Base-by-base conservation (phyloP, 2,888 invertebrate genomes). In the Phengaris alcon region DNA sequence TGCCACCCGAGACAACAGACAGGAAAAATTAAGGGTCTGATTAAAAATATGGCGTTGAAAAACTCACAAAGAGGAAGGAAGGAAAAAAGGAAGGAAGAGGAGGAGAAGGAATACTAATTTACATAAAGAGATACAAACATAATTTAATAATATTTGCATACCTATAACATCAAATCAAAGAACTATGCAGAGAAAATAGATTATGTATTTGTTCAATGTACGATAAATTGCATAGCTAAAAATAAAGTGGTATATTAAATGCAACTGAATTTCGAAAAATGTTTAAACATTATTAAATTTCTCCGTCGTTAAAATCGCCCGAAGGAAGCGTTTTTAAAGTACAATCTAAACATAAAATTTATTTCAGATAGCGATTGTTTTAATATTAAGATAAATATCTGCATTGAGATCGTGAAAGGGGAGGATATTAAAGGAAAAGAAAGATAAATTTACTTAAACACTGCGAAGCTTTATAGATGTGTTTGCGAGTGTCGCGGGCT, bases 351-450 rank as follows among this genome's bases (percentile, higher is more conserved):
- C 64, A 64, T 64, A 6, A 44, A 64, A 64, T 64, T 64, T 64
- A 64, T 48, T 46, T 69, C 69, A 48, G 6, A 69, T 9, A 69
- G 69, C 69, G 69, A 48, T 69, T 69, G 69, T 69, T 69, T 69
- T 48, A 48, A 69, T 69, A 69, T 69, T 69, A 69, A 69, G n/a
- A 69, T 69, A 69, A 69, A 69, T 69, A 69, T 69, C 69, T 48
- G 48, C 69, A 69, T 15, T n/a, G 48, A 48, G 69, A 69, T 48
- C 69, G 69, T 48, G 69, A 69, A 69, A 48, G 69, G 48, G 15
- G 44, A 68, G 48, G 69, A 69, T 69, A 69, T 69, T 69, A 69
- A 48, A 69, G 15, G 69, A 48, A 48, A 48, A 69, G 46, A 69
- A 69, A 69, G 69, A 69, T 69, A 69, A 69, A 69, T 48, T 48